phyloP scores from a whole-genome alignment of 2,797 vertebrate species.

The Rhadinocentrus ornatus region DNA sequence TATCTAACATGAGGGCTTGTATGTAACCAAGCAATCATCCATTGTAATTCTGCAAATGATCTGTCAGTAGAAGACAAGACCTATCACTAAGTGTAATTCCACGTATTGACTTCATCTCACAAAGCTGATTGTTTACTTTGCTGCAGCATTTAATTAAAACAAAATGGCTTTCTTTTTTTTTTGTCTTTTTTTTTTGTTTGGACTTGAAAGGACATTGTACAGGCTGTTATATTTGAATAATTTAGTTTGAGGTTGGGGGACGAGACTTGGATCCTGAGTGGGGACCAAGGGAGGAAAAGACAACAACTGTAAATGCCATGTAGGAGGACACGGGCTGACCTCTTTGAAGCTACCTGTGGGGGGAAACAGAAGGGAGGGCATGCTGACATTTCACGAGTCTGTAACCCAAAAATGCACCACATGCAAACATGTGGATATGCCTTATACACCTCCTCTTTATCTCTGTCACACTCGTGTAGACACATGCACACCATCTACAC shows the following conservation, averaged over 20 bases:
- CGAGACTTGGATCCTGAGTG: conserved; percentile 34
- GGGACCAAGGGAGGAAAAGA: conserved; percentile 47
- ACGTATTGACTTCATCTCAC: conserved; percentile 1
- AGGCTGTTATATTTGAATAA: conserved; percentile 38
- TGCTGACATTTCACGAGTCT: conserved; percentile 74
- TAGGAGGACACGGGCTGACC: conserved; percentile 59
- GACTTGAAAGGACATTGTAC: conserved; percentile 12
- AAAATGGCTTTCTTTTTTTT: conserved; percentile 16
- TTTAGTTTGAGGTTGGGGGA: conserved; percentile 41
- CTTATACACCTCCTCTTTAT: conserved; percentile 33
- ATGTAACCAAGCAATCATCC: not conserved
- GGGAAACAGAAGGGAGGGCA: conserved; percentile 57
- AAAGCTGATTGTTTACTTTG: conserved; percentile 14
- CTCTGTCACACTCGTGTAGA: conserved; percentile 3
- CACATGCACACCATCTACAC: not conserved
- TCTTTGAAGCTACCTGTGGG: conserved; percentile 71
- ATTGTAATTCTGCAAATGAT: not conserved
- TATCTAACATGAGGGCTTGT: not conserved
- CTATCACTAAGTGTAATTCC: not conserved
- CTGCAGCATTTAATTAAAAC: conserved; percentile 20
- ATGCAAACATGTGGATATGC: conserved; percentile 35
- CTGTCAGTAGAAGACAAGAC: not conserved
- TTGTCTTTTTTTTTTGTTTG: conserved; percentile 16
- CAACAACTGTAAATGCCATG: conserved; percentile 74
- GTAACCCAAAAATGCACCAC: conserved; percentile 33